Evolutionary conservation across 2,797 vertebrate species (phyloP).

Genomic region (Spinibarbus caldwelli): DNA sequence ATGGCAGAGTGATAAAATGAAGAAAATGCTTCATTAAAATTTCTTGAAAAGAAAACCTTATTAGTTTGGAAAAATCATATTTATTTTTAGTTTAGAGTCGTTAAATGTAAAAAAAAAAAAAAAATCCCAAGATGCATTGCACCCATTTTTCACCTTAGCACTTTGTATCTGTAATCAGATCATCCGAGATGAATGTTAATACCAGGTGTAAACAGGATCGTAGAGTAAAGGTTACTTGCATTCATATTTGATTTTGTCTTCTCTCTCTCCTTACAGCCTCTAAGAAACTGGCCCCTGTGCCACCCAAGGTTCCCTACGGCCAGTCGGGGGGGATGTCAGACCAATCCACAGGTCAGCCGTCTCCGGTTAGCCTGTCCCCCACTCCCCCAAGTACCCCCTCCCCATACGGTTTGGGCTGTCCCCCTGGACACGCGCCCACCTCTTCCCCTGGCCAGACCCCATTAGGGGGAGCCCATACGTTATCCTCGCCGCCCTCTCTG

Average conservation of each 20-base stretch:
- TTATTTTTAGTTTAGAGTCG: neutral
- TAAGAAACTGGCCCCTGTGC: slow-evolving; percentile 92
- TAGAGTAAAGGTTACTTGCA: neutral
- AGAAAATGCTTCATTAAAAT: too few species aligned
- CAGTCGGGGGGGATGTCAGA: slow-evolving; percentile 86
- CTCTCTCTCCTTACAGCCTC: slow-evolving; percentile 79
- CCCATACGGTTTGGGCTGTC: slow-evolving; percentile 88
- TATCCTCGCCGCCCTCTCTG: slow-evolving; percentile 86
- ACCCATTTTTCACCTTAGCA: neutral
- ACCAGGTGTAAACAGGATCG: neutral
- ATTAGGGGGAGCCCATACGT: slow-evolving; percentile 78
- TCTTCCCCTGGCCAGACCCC: slow-evolving; percentile 84
- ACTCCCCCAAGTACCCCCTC: slow-evolving; percentile 94
- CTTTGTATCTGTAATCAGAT: neutral
- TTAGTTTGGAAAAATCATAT: too few species aligned
- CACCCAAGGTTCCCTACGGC: slow-evolving; percentile 87
- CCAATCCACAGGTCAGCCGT: slow-evolving; percentile 90
- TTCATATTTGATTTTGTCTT: slow-evolving; percentile 1
- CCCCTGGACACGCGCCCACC: slow-evolving; percentile 79
- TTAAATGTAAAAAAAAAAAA: too few species aligned
- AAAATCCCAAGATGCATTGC: neutral
- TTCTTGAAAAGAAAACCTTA: too few species aligned
- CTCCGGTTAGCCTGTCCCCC: slow-evolving; percentile 92
- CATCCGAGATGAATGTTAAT: neutral
- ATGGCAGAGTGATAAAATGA: too few species aligned